A percentile compares a stretch with the other conserved stretches of the same genome.
Evolutionary conservation across 2,888 invertebrate species (phyloP).

Genomic region (Aphidoletes aphidimyza): DNA sequence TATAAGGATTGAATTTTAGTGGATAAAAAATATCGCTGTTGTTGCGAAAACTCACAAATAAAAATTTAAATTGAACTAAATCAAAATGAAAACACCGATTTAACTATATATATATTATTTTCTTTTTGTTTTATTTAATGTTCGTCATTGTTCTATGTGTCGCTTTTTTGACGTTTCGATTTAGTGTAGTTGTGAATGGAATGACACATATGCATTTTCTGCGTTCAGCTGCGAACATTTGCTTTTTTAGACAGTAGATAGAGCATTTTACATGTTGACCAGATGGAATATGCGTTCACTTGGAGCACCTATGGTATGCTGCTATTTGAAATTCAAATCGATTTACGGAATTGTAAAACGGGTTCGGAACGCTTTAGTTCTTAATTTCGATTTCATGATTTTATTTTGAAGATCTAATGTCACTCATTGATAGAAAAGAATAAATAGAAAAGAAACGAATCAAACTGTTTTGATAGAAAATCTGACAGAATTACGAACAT

Average conservation of each 20-base stretch:
- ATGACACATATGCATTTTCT: conserved; percentile 52
- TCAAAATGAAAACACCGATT: conserved; percentile 1
- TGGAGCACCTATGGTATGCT: not conserved
- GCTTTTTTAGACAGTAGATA: not conserved
- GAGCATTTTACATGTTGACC: not conserved
- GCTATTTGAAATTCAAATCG: not conserved
- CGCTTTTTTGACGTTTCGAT: conserved; percentile 52
- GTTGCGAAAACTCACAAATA: not conserved
- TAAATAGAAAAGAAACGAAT: too few relatives aligned
- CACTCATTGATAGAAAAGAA: too few relatives aligned
- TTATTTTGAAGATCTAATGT: too few relatives aligned
- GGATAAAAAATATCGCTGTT: not conserved
- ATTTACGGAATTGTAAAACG: not conserved
- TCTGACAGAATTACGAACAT: too few relatives aligned
- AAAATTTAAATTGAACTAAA: not conserved
- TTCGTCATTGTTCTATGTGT: conserved; percentile 53
- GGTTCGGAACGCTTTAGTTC: too few relatives aligned
- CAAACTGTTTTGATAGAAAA: too few relatives aligned
- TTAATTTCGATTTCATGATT: too few relatives aligned
- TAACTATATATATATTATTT: not conserved
- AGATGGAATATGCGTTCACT: not conserved
- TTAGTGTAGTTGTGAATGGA: not conserved
- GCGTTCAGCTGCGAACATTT: not conserved
- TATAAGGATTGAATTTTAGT: not conserved
- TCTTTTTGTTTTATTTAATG: conserved; percentile 9